Evolutionary conservation across 2,113 vertebrate species (phyloP), one percentile per base, ranked within the genome.

Genomic region (Daphoenositta chrysoptera): DNA sequence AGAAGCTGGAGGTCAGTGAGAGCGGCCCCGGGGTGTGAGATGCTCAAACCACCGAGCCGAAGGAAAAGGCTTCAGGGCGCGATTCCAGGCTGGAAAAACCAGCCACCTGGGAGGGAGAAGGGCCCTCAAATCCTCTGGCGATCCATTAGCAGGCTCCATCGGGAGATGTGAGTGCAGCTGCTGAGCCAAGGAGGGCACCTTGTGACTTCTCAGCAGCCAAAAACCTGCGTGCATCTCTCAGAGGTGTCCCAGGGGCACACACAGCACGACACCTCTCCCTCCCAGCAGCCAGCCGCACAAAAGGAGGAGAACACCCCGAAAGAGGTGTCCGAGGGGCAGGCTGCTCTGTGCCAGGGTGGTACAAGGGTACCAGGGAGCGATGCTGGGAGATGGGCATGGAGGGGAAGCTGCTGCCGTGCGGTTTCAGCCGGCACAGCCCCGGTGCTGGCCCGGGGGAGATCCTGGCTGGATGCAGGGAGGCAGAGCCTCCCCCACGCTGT

Each of bases 241-340:
- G 80, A 68, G 82, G 30, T 6, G 15, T 56, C 75, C 83, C 60
- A 10, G 73, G 66, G 42, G 54, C 75, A 54, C 12, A 0, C 4
- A 26, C 50, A 45, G 8, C 44, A 45, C 44, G 23, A 5, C 9
- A 3, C 56, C 42, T 58, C 51, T 31, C 68, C 31, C 54, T 72
- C 14, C 65, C 61, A 12, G 79, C 19, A 45, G 78, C 66, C 71
- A 10, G 2, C 6, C 7, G 28, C 63, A 5, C 42, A 7, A 20
- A 66, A 35, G 1, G 2, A 9, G 68, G 28, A 77, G 30, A 77
- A 63, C 33, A 50, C 13, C 69, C 53, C 72, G 8, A 40, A 69
- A 40, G 3, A 40, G 3, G 0, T 0, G 6, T 37, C 31, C 37
- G 3, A 2, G 71, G 37, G 20, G 10, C n/a, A 11, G n/a, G 11